Evolutionary conservation across 2,797 vertebrate genomes (phyloP).

Genomic region (Neopelma chrysocephalum): DNA sequence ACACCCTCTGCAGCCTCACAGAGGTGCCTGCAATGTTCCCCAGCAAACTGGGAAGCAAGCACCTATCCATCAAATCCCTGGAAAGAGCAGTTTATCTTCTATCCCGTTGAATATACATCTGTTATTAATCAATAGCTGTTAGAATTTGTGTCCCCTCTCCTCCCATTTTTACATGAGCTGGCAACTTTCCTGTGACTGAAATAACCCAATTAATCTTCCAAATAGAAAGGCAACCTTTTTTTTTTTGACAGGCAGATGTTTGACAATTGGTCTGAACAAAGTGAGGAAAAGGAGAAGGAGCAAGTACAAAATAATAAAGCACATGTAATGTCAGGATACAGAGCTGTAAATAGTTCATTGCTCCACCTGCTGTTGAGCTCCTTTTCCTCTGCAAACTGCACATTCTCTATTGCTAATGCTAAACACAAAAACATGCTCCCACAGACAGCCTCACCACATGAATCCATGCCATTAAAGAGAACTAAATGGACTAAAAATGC

Average conservation of each 20-base stretch:
- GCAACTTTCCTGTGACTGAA: slow-evolving; percentile 28
- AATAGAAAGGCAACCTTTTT: neutral
- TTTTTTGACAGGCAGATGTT: neutral
- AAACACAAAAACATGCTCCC: neutral
- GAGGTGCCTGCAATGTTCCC: neutral
- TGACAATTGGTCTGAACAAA: slow-evolving; percentile 11
- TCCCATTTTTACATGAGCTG: neutral
- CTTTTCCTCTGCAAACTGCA: neutral
- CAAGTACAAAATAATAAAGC: neutral
- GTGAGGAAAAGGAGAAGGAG: neutral
- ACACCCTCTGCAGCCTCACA: neutral
- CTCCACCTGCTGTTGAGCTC: slow-evolving; percentile 53
- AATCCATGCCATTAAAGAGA: neutral
- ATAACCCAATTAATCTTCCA: slow-evolving; percentile 47
- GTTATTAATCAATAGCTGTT: slow-evolving; percentile 46
- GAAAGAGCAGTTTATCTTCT: slow-evolving; percentile 22
- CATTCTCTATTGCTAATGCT: rapidly evolving
- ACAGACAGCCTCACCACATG: neutral
- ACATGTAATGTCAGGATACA: neutral
- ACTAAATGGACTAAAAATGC: neutral
- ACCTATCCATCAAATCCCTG: slow-evolving; percentile 7
- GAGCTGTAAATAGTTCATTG: neutral
- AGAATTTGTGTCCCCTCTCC: slow-evolving; percentile 17
- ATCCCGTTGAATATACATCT: neutral
- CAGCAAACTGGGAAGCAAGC: neutral